Percentiles rank a stretch among this genome's conserved stretches.
These are phyloP conservation scores for Babylonia areolata DNA, from an alignment of 1,140 invertebrate species.

Conservation along the genomic window DNA sequence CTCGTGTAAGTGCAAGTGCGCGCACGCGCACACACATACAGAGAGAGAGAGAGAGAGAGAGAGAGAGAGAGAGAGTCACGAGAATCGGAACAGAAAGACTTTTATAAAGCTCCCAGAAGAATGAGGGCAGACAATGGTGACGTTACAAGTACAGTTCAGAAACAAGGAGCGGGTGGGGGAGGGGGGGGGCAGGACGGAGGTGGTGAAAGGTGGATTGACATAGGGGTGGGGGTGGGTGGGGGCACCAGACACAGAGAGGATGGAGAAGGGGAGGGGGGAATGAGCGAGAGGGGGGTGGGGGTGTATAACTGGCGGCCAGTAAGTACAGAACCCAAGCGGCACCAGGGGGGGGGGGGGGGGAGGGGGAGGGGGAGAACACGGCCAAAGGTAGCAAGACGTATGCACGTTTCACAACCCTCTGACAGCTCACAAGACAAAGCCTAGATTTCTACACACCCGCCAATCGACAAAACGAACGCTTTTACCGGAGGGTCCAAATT, in stretches of 20 bases:
- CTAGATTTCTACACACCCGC: conserved; percentile 12
- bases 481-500: not conserved
- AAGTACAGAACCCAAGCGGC: not conserved
- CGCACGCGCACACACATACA: no score
- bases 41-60: not conserved
- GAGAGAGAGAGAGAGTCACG: not conserved
- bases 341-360: not conserved
- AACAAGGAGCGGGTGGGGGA: no score
- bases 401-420: conserved; percentile 1
- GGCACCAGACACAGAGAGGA: not conserved
- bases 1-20: no score
- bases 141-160: not conserved
- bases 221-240: not conserved
- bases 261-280: not conserved
- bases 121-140: not conserved
- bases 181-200: not conserved
- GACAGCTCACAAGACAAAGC: conserved; percentile 12
- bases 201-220: not conserved
- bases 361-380: not conserved
- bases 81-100: not conserved
- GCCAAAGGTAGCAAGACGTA: not conserved
- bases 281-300: not conserved
- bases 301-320: not conserved
- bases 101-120: no score
- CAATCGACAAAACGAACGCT: conserved; percentile 27